Base-by-base conservation (phyloP, 2,888 invertebrate genomes). In the Cantharis rustica region DNA sequence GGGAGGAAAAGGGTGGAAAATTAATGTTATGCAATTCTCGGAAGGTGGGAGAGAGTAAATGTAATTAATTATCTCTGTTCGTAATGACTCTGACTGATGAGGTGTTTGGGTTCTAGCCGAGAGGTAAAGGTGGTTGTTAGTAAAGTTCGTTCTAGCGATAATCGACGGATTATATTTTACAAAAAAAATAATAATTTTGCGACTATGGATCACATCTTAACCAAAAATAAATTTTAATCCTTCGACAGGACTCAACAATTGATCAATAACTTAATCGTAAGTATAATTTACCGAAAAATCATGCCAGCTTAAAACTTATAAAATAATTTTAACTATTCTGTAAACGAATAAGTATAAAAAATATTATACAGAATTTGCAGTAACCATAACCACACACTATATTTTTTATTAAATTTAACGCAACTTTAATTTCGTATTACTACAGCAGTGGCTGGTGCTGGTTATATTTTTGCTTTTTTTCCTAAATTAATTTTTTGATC, bases 81-180 rank as follows among this genome's bases (percentile, higher is more conserved):
- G 88, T 90, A 91, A 91, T 91, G 91, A 91, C 90, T 91, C 91
- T 90, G 90, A 90, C 90, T 91, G 90, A 90, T 90, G 90, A 90
- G 90, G 88, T 88, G 88, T 88, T 88, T 87, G 86, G 87, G 85
- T 85, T 82, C 82, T 83, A 82, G 85, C 84, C 83, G 80, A 79
- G 78, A 77, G 71, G 68, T 63, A 75, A 70, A 76, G 80, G 80
- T 70, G 79, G 72, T 72, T 69, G 77, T 73, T 72, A 71, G 72
- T 84, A 84, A 83, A 80, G 81, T 77, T 76, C 71, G 81, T 80
- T 80, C 23, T 66, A 86, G 83, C 85, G 86, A 86, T 86, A 86
- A 86, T 86, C 87, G 84, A 84, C 84, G 84, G 83, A 80, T 80
- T 78, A 79, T 78, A 80, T 79, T 81, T 79, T 77, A 72, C 20